These are phyloP conservation scores for Minunthozetes semirufus DNA, from an alignment of 2,888 invertebrate genomes.

Conservation along the genomic window DNA sequence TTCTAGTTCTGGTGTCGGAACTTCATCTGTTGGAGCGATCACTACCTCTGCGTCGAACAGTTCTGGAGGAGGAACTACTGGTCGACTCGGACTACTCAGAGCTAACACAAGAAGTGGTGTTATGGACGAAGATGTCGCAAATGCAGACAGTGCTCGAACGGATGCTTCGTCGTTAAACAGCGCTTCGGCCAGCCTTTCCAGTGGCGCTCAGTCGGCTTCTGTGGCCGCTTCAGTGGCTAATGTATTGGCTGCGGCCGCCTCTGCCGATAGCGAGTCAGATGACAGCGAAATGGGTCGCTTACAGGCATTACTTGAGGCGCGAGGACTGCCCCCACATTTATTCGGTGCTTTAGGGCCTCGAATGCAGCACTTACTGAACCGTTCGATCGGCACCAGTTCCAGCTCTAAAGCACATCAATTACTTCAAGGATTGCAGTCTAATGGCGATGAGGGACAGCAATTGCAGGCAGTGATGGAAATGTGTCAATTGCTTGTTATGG, in stretches of 20 bases:
- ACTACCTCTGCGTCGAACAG: not conserved
- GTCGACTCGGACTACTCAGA: slow-evolving; percentile 12
- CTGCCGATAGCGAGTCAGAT: slow-evolving; percentile 60
- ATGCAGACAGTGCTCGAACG: slow-evolving; percentile 5
- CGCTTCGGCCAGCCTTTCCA: not conserved
- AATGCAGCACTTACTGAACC: slow-evolving; percentile 89
- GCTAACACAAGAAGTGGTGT: slow-evolving; percentile 14
- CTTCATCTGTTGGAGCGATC: not conserved
- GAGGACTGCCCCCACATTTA: slow-evolving; percentile 91
- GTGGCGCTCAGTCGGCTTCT: slow-evolving; percentile 7
- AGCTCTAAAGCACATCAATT: slow-evolving; percentile 85
- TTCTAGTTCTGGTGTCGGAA: not conserved
- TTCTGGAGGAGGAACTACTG: slow-evolving; percentile 26
- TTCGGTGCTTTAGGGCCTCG: slow-evolving; percentile 91
- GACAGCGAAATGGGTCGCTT: slow-evolving; percentile 92
- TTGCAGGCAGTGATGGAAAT: slow-evolving; percentile 94
- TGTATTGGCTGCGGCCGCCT: slow-evolving; percentile 11
- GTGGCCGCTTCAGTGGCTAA: slow-evolving; percentile 15
- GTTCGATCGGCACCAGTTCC: slow-evolving; percentile 82
- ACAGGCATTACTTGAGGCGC: slow-evolving; percentile 85
- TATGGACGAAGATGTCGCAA: slow-evolving; percentile 28
- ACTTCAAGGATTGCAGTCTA: slow-evolving; percentile 81
- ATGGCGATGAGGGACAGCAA: slow-evolving; percentile 90
- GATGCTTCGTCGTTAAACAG: slow-evolving; percentile 7
- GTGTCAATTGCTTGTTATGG: slow-evolving; percentile 98